Base-by-base conservation (phyloP, 2,113 vertebrate genomes). In the Ondatra zibethicus region DNA sequence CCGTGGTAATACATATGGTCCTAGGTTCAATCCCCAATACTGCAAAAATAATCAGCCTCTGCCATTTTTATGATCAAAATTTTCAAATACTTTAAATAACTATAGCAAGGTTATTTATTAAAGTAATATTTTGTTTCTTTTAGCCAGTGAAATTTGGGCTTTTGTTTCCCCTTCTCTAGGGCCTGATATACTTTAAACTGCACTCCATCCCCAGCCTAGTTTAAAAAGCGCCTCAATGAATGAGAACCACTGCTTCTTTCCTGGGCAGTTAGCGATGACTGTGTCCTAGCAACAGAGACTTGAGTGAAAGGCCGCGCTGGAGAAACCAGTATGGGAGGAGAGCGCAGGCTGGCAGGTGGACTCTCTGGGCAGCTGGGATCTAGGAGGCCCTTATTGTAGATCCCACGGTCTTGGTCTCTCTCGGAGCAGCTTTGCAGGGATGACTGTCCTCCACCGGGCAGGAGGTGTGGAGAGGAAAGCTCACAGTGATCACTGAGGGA, bases 31-130 rank as follows among this genome's bases (percentile, higher is more conserved):
- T 52, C 11, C 47, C n/a, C n/a, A 52, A 14, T 17, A 55, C 13
- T 73, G 45, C 21, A 4, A 52, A 70, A n/a, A 36, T 3, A 65
- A 77, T 66, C 47, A 36, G 5, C 36, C 78, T 55, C 45, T 75
- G 81, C 9, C 55, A 75, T 75, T 96, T 91, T 55, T 75, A 93
- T 58, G 58, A 36, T 93, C 27, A 76, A 78, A 50, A 39, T 50
- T 82, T 88, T 19, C 78, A 80, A 89, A 89, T 93, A 93, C 61
- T 84, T 36, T 47, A 95, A 92, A 39, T 50, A 82, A 86, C 16
- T 65, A 5, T 70, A 68, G 61, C 39, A 50, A 29, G 21, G 3
- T 92, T 45, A 80, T 47, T 89, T 50, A 68, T 36, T 61, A 72
- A 93, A 16, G 19, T 36, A 76, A 23, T 36, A 89, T 2, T 58